These are phyloP conservation scores for Pampusana beccarii DNA, from an alignment of 2,113 vertebrate genomes.

Conservation along the genomic window DNA sequence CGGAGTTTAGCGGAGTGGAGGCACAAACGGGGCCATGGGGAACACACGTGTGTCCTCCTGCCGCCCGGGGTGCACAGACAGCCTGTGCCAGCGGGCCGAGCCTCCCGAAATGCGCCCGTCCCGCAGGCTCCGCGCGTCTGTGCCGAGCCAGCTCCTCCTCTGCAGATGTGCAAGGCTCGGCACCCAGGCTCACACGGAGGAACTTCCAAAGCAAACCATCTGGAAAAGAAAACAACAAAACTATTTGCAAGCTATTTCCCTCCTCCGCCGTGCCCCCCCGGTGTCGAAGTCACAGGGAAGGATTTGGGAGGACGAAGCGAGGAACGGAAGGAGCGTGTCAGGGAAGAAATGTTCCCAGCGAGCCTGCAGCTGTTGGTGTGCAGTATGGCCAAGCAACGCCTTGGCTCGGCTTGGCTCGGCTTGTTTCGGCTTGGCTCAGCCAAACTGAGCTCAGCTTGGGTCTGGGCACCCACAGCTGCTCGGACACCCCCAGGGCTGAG, in stretches of 20 bases:
- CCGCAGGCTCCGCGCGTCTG: not conserved
- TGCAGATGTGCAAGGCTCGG: conserved; percentile 33
- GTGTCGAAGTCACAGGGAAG: not conserved
- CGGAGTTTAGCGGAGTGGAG: not conserved
- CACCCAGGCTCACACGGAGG: not conserved
- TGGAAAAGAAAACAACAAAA: conserved; percentile 31
- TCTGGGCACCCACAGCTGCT: too few species aligned
- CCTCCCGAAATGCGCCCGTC: not conserved
- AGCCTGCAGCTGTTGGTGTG: too few species aligned
- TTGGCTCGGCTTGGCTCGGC: too few species aligned
- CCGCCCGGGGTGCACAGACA: not conserved
- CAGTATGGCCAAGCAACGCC: too few species aligned
- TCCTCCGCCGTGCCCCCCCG: rapidly evolving
- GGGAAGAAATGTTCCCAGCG: not conserved
- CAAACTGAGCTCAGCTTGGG: too few species aligned
- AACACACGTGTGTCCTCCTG: not conserved
- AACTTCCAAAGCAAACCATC: conserved; percentile 52
- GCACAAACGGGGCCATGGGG: not conserved
- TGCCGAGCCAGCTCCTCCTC: not conserved
- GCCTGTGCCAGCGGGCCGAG: not conserved
- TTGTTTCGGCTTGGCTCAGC: too few species aligned
- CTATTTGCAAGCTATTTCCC: not conserved
- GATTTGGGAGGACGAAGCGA: not conserved
- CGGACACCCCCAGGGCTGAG: too few species aligned
- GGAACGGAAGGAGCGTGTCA: not conserved